Base-by-base conservation (phyloP, 1,140 invertebrate species). In the Drosophila elegans region DNA sequence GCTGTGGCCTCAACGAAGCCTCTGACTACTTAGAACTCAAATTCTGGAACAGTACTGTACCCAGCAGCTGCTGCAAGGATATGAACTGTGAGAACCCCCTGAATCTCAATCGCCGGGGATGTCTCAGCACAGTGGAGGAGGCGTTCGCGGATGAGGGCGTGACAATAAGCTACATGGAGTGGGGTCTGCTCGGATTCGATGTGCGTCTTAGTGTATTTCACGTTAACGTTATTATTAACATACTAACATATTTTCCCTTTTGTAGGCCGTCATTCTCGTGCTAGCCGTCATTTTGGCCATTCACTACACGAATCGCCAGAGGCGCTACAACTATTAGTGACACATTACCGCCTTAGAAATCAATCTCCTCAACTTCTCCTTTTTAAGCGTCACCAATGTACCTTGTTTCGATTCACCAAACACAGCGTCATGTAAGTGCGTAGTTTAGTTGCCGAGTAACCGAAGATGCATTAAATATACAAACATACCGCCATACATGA, bases 1-100 rank as follows among this genome's bases (percentile, higher is more conserved):
- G 95, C 77, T 96, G 95, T 86, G 95, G 95, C n/a, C 90, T 94
- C 36, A 74, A 92, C 6, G 83, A 91, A 16, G 75, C 93, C 0
- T 29, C 62, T 0, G 94, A 95, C 73, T 95, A 93, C 75, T 34
- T 84, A 3, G 6, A 25, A 2, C 68, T 92, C 12, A 45, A 63
- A 4, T 81, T 92, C 62, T 72, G 55, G 27, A 74, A 74, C 25
- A 36, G 45, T 2, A 88, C 78, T 9, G 80, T 83, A 13, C 90
- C 90, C 7, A 80, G 68, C 11, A 93, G 84, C 74, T 95, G 94
- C 75, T 92, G 92, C 75, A 80, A 79, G 36, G 76, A 86, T 2
- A 57, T 71, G 10, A 82, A 76, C 10, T 63, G 67, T 3, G 53
- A 80, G 1, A 93, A 93, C 27, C 74, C 92, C 32, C 76, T 90